These are phyloP conservation scores for Virgularia gustaviana DNA, from an alignment of 92 coral and sea anemone genomes.

Conservation along the genomic window DNA sequence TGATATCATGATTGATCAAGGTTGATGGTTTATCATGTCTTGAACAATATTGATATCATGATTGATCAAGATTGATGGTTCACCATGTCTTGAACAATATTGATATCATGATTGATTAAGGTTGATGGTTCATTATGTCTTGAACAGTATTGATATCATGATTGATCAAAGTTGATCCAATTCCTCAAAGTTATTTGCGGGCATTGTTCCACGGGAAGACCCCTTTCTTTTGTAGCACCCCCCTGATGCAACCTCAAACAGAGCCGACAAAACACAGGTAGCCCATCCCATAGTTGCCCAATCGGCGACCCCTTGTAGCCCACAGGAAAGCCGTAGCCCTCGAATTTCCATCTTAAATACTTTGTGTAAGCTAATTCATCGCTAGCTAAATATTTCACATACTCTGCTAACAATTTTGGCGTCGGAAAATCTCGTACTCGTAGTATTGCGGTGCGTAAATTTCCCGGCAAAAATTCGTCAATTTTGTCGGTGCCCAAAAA, in stretches of 20 bases:
- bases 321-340: slow-evolving; percentile 35
- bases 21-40: slow-evolving; percentile 85
- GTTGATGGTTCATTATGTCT: slow-evolving; percentile 85
- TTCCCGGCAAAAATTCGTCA: slow-evolving; percentile 56
- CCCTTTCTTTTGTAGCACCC: neutral
- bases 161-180: neutral
- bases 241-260: slow-evolving; percentile 11
- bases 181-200: neutral
- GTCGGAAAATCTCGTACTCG: slow-evolving; percentile 57
- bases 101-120: slow-evolving; percentile 88
- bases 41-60: slow-evolving; percentile 61
- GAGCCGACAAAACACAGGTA: slow-evolving; percentile 22
- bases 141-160: slow-evolving; percentile 57
- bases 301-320: neutral
- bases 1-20: slow-evolving; percentile 88
- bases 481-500: slow-evolving; percentile 66
- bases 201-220: slow-evolving; percentile 3
- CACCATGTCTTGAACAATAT: slow-evolving; percentile 73
- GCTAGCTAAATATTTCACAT: slow-evolving; percentile 39
- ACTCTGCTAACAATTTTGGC: slow-evolving; percentile 57
- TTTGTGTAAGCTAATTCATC: slow-evolving; percentile 53
- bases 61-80: too few species aligned
- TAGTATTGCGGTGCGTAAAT: slow-evolving; percentile 43
- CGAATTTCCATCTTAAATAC: slow-evolving; percentile 61
- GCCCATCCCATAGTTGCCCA: slow-evolving; percentile 17